Base-by-base conservation (phyloP, 2,113 vertebrate genomes). In the Capreolus pygargus region DNA sequence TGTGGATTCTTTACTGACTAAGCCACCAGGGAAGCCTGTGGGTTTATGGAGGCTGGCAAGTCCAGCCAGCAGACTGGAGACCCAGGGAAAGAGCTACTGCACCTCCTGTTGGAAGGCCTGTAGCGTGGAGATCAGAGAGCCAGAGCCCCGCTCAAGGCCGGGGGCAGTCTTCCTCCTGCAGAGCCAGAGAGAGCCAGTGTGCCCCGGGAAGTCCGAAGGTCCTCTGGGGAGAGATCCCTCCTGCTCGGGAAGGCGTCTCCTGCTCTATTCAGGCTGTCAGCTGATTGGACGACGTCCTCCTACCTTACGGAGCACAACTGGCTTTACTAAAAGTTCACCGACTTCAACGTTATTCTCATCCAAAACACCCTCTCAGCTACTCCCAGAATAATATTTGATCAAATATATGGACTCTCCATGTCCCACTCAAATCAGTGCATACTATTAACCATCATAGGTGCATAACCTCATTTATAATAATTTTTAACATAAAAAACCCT, bases 121-220 rank as follows among this genome's bases (percentile, higher is more conserved):
- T 50, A 45, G 45, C 9, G n/a, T 21, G 17, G 57, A 76, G 39
- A 16, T 54, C 25, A 43, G 70, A 87, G 86, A 67, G 16, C 19
- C 7, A 0, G 17, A 7, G 4, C 47, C 23, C 7, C 2, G 1
- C 6, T 7, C 17, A 28, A 43, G 30, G 14, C 5, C 43, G 28
- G 43, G 52, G 43, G 4, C 47, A 7, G 3, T 21, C 12, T 28
- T 45, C 9, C 30, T n/a, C 7, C 47, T n/a, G 2, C 11, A 45
- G 27, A 27, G 3, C 2, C 13, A 16, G 33, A 17, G 30, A 28
- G 5, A 39, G 7, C 47, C 50, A 36, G 1, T 2, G 1, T 5
- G 50, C 21, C 30, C 8, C 23, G 0, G 12, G 23, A 60, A 64
- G 30, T 10, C 28, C 21, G 7, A 33, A 13, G 23, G 17, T 33